phyloP scores from a whole-genome alignment of 2,113 vertebrate species.

The Forbesichthys papilliferus region DNA sequence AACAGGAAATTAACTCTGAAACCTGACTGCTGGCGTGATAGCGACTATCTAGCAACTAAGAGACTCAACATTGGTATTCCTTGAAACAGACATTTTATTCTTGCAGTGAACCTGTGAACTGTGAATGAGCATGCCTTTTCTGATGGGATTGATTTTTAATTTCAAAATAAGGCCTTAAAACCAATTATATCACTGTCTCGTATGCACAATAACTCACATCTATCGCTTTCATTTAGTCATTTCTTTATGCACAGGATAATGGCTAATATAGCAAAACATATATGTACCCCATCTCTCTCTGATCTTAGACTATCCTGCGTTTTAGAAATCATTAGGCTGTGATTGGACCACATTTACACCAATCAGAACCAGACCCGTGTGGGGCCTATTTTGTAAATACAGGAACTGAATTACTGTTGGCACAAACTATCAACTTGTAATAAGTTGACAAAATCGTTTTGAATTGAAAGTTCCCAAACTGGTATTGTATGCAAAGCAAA shows the following conservation, averaged over 20 bases:
- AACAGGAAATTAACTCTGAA: conserved; percentile 8
- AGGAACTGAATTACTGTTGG: too few relatives aligned
- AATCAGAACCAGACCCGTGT: too few relatives aligned
- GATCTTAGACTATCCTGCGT: too few relatives aligned
- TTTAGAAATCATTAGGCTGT: too few relatives aligned
- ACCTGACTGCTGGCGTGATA: conserved; percentile 6
- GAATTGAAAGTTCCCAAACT: too few relatives aligned
- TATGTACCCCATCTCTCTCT: too few relatives aligned
- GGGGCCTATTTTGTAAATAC: too few relatives aligned
- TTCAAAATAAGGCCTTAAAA: conserved; percentile 50
- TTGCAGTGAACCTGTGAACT: conserved; percentile 15
- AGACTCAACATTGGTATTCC: conserved; percentile 44
- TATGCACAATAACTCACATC: conserved; percentile 42
- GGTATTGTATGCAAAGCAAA: too few relatives aligned
- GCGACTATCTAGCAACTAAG: conserved; percentile 25
- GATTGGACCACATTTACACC: too few relatives aligned
- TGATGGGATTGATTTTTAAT: conserved; percentile 38
- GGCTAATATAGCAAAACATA: background rate
- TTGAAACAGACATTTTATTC: conserved; percentile 32
- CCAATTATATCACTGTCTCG: conserved; percentile 35
- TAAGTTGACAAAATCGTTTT: too few relatives aligned
- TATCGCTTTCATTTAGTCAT: conserved; percentile 1
- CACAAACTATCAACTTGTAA: too few relatives aligned
- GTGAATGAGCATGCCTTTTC: conserved; percentile 46
- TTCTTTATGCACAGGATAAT: background rate